Base-by-base conservation (phyloP, 2,113 vertebrate genomes). In the Hemiscyllium ocellatum region DNA sequence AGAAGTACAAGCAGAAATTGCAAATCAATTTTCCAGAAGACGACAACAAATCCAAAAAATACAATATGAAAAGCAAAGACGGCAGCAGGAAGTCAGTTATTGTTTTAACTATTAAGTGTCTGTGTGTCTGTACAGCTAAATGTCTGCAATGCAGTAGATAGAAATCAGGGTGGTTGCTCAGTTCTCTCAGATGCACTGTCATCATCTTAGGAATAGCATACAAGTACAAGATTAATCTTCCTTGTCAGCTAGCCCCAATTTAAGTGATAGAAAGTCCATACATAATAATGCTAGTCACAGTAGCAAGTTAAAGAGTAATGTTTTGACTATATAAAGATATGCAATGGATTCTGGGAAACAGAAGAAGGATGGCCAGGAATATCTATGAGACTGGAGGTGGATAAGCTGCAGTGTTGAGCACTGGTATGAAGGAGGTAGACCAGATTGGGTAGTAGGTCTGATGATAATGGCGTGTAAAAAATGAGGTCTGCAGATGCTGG, bases 1-100 rank as follows among this genome's bases (percentile, higher is more conserved):
- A 56, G 97, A 97, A 96, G 97, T 96, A 95, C 97, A 96, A 89
- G 96, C 87, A 13, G 96, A 96, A 33, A 95, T 65, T 86, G 95
- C 96, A 93, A 95, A 95, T 78, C 95, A 96, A 26, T 95, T 96
- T 56, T 95, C 96, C 68, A 96, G 97, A 95, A 97, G 97, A 96
- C 96, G 98, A 89, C 98, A 98, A 91, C 97, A 98, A 96, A 96
- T 98, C 65, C 97, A 98, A 96, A 98, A 98, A 95, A 97, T 98
- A 96, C 97, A 97, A 96, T 97, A 98, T 96, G 98, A 98, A 93
- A 96, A 97, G 96, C 97, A 96, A 65, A 96, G 76, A 90, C 97
- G 80, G 96, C 96, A 96, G 93, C 96, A 96, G 96, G 97, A 98
- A 97, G 98, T 98, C 96, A 97, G 0, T 72, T 47, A 20, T 52